Percentiles rank a stretch among this genome's conserved stretches.
phyloP scores from a whole-genome alignment of 2,888 invertebrate genomes.

The Epirrhoe alternata region DNA sequence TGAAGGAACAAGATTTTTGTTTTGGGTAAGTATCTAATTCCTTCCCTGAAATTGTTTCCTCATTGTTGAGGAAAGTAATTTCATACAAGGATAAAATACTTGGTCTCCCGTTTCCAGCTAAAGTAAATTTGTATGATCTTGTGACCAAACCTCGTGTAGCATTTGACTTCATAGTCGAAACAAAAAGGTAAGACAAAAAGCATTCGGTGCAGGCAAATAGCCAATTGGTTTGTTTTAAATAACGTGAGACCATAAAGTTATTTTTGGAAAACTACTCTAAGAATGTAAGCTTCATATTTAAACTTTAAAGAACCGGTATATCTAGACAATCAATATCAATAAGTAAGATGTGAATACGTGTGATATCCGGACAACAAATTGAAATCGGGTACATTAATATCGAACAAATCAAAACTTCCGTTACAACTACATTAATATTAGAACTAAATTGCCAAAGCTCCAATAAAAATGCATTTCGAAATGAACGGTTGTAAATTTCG shows the following conservation, averaged over 20 bases:
- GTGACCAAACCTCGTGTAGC: no score
- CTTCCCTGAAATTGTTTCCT: no score
- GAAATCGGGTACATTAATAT: constrained; percentile 25
- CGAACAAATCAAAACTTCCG: constrained; percentile 41
- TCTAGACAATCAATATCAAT: constrained; percentile 14
- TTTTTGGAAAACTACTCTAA: background rate
- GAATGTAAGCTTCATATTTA: background rate
- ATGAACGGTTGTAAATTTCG: constrained; percentile 72
- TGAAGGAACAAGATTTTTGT: no score
- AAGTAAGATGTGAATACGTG: constrained; percentile 9
- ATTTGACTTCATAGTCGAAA: no score
- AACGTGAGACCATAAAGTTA: background rate
- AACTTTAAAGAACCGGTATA: constrained; percentile 1
- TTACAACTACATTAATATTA: constrained; percentile 50
- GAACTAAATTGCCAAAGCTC: constrained; percentile 54
- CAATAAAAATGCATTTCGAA: constrained; percentile 68
- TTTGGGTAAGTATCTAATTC: no score
- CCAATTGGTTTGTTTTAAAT: background rate
- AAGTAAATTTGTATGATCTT: no score
- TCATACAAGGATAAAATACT: no score
- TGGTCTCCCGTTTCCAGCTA: no score
- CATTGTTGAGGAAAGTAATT: no score
- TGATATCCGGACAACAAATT: constrained; percentile 28
- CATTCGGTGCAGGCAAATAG: no score
- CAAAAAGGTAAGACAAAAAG: no score